Percentiles rank a stretch among this genome's conserved stretches.
Conservation (phyloP, 2,888 invertebrate species). For the Diarsia dahlii region DNA sequence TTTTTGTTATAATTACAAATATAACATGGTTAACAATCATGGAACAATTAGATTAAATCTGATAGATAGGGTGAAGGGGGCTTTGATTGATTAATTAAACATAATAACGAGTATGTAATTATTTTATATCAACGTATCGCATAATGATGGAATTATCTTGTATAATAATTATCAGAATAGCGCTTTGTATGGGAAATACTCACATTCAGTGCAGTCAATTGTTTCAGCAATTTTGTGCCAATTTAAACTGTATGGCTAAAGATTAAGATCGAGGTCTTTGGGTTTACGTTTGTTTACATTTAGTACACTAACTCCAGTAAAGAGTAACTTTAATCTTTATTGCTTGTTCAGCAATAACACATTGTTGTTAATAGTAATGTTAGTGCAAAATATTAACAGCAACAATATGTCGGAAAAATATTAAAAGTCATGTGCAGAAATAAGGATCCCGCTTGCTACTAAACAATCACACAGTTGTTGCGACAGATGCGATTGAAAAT, state of each 20-base stretch:
- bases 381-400: not conserved
- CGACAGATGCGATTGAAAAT: conserved; percentile 86
- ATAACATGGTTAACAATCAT: conserved; percentile 14
- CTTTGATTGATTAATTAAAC: conserved; percentile 11
- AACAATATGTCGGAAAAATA: conserved; percentile 18
- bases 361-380: not conserved
- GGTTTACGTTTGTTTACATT: not conserved
- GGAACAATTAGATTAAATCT: conserved; percentile 18
- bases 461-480: conserved; percentile 60
- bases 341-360: not conserved
- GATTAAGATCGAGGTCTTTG: conserved; percentile 5
- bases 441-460: conserved; percentile 27
- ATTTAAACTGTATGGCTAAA: conserved; percentile 1
- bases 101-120: not conserved
- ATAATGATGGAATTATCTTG: not conserved
- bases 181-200: not conserved
- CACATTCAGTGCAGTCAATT: not conserved
- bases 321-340: not conserved
- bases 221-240: not conserved
- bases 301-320: not conserved
- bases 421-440: conserved; percentile 12
- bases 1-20: conserved; percentile 3
- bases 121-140: conserved; percentile 10
- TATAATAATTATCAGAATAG: not conserved
- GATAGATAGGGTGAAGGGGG: not conserved